Evolutionary conservation across 2,888 invertebrate genomes (phyloP), one percentile per base, ranked within the genome.

Genomic region (Aleiodes testaceus): DNA sequence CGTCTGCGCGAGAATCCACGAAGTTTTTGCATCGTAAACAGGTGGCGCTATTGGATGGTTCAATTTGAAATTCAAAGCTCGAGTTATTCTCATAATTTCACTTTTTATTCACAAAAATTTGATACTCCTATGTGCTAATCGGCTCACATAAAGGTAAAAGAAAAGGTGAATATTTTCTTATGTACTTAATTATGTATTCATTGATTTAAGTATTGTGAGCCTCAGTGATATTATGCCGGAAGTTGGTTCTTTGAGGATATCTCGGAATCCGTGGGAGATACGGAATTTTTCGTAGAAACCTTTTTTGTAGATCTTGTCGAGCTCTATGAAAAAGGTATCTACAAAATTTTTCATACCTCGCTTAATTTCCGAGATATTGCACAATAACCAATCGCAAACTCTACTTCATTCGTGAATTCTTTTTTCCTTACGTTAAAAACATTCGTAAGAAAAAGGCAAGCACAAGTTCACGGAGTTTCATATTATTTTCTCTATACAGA

Each of bases 21-120:
- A 55, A 14, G 26, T 18, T 14, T 55, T 11, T 12, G n/a, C n/a
- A 47, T 26, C 16, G 16, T 26, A 16, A 14, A 26, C 18, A 12
- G 50, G 12, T 14, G n/a, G 6, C 7, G 47, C 44, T n/a, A 3
- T 0, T 45, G 22, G 22, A 5, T 18, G 14, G 5, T 64, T n/a
- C 36, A 42, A 66, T 30, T 12, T 12, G 7, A 36, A 47, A 66
- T 52, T 9, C 16, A 22, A 42, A 49, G 3, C 36, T 1, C 26
- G 26, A 30, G 26, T 14, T 18, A n/a, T 44, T 45, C 12, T 20
- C 1, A n/a, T n/a, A 49, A 30, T 16, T 52, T 70, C 22, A 63
- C 52, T 69, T 70, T 61, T 67, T 67, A 70, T 67, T 70, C 67
- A 72, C 72, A 72, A 70, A 70, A 66, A 47, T 52, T 53, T 66